Evolutionary conservation across 2,888 invertebrate species (phyloP).

Genomic region (Synanthedon vespiformis): DNA sequence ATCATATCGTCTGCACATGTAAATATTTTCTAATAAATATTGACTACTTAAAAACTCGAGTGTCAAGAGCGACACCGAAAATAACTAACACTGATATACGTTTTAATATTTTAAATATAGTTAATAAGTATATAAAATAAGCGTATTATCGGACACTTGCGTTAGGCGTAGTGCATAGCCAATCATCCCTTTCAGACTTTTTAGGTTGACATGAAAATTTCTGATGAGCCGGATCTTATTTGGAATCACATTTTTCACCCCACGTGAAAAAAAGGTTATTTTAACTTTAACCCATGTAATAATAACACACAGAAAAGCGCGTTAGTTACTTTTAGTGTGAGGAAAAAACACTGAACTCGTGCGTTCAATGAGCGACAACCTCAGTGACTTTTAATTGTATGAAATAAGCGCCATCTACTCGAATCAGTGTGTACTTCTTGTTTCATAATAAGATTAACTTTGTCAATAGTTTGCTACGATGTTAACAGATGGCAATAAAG

Average conservation of each 20-base stretch:
- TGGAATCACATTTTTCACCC: too few species aligned
- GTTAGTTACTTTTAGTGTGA: too few species aligned
- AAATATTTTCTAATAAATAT: constrained; percentile 33
- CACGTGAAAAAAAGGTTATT: not conserved
- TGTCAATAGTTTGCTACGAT: too few species aligned
- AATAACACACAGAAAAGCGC: not conserved
- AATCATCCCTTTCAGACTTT: constrained; percentile 63
- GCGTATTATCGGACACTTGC: constrained; percentile 65
- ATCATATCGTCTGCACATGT: constrained; percentile 9
- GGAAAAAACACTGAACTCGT: too few species aligned
- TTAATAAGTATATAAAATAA: constrained; percentile 58
- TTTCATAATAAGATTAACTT: too few species aligned
- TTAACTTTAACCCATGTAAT: not conserved
- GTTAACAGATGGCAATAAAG: too few species aligned
- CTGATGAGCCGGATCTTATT: too few species aligned
- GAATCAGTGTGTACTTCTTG: too few species aligned
- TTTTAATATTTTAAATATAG: not conserved
- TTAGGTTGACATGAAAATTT: constrained; percentile 32
- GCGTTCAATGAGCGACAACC: too few species aligned
- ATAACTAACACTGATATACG: constrained; percentile 46
- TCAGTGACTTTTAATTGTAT: too few species aligned
- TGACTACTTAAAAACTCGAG: constrained; percentile 51
- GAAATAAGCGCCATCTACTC: too few species aligned
- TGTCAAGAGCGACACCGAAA: constrained; percentile 55
- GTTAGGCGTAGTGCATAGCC: constrained; percentile 39